Percentiles rank a stretch among this genome's conserved stretches.
Evolutionary conservation across 2,888 invertebrate species (phyloP).

Genomic region (Dasypolia templi): DNA sequence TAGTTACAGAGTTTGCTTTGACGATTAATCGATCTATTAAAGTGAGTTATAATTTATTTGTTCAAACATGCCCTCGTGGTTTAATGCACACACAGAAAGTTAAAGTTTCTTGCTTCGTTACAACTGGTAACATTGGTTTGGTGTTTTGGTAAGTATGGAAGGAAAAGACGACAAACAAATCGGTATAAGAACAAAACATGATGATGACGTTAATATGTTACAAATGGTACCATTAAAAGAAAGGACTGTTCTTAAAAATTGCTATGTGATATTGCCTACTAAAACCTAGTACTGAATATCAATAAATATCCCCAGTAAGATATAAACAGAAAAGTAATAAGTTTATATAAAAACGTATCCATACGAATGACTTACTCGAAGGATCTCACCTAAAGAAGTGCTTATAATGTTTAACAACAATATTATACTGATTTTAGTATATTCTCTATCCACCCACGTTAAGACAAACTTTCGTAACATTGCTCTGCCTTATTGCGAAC

Average conservation of each 20-base stretch:
- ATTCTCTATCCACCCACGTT: background rate
- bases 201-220: background rate
- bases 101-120: background rate
- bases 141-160: too few species aligned
- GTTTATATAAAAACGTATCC: background rate
- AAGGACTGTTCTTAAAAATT: background rate
- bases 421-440: background rate
- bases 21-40: conserved; percentile 6
- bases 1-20: conserved; percentile 1
- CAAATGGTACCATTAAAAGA: background rate
- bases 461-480: conserved; percentile 5
- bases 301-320: background rate
- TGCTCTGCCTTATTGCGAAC: background rate
- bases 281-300: background rate
- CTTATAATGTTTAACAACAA: background rate
- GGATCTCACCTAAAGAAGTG: conserved; percentile 3
- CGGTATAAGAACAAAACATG: too few species aligned
- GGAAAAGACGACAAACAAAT: too few species aligned
- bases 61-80: background rate
- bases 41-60: conserved; percentile 2
- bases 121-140: too few species aligned
- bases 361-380: conserved; percentile 7
- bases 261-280: background rate
- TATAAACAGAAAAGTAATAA: background rate
- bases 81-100: background rate